These are phyloP conservation scores for Heliconius hortense DNA, from an alignment of 2,888 invertebrate genomes.

Conservation along the genomic window DNA sequence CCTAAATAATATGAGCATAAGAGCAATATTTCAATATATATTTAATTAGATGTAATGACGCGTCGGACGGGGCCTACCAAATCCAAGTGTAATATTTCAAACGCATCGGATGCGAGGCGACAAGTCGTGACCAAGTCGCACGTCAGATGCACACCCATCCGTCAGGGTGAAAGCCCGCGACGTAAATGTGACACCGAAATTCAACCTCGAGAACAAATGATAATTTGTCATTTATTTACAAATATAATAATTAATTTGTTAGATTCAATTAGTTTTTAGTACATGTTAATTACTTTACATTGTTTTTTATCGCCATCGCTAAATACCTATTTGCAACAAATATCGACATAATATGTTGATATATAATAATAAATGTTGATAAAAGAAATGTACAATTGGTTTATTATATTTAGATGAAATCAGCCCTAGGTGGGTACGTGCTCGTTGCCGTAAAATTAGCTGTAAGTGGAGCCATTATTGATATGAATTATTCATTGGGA, in stretches of 20 bases:
- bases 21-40: constrained; percentile 11
- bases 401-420: constrained; percentile 41
- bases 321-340: too few species aligned
- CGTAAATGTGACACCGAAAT: constrained; percentile 44
- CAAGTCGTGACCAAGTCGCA: constrained; percentile 70
- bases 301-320: too few species aligned
- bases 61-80: constrained; percentile 42
- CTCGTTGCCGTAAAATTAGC: constrained; percentile 57
- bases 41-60: constrained; percentile 48
- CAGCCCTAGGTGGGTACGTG: constrained; percentile 38
- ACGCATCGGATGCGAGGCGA: constrained; percentile 62
- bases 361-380: not conserved
- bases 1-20: not conserved
- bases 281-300: not conserved
- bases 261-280: not conserved
- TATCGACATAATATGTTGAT: not conserved
- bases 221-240: not conserved
- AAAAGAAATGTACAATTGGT: constrained; percentile 22
- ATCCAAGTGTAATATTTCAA: constrained; percentile 62
- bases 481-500: constrained; percentile 76
- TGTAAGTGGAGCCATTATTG: constrained; percentile 63
- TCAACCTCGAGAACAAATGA: constrained; percentile 19
- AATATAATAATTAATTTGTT: not conserved
- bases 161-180: constrained; percentile 60
- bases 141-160: constrained; percentile 51